phyloP scores from a whole-genome alignment of 2,797 vertebrate species.

The Hippoglossus hippoglossus region DNA sequence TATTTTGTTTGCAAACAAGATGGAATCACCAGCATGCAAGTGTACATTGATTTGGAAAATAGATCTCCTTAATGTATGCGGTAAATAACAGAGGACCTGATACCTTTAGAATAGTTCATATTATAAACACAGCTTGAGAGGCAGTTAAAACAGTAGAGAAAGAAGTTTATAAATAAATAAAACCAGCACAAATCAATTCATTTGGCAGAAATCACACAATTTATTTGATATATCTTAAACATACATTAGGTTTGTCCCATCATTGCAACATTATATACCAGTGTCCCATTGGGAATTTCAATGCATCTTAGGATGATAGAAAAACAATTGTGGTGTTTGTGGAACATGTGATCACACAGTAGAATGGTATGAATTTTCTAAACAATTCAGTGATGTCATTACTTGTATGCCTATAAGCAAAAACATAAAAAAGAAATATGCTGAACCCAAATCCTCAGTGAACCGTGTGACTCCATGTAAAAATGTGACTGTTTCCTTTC shows the following conservation, averaged over 20 bases:
- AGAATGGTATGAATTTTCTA: conserved; percentile 33
- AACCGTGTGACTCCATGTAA: background rate
- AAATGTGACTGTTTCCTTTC: background rate
- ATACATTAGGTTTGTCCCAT: conserved; percentile 87
- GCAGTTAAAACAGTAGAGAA: no score
- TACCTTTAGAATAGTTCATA: no score
- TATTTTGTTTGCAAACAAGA: no score
- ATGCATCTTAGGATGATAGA: conserved; percentile 81
- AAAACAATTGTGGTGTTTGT: conserved; percentile 61
- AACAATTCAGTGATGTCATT: conserved; percentile 68
- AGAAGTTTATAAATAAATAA: no score
- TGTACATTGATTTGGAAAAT: no score
- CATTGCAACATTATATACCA: conserved; percentile 75
- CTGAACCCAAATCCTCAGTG: background rate
- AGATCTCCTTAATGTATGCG: no score
- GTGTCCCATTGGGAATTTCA: conserved; percentile 61
- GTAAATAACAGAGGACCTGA: no score
- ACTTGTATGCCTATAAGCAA: background rate
- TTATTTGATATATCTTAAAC: conserved; percentile 91
- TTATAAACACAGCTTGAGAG: no score
- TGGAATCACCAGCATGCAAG: no score
- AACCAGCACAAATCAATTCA: conserved; percentile 33
- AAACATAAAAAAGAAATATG: background rate
- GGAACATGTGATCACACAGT: conserved; percentile 23
- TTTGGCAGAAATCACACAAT: conserved; percentile 92